Evolutionary conservation across 2,888 invertebrate species (phyloP).

Genomic region (Morinoia aosen): DNA sequence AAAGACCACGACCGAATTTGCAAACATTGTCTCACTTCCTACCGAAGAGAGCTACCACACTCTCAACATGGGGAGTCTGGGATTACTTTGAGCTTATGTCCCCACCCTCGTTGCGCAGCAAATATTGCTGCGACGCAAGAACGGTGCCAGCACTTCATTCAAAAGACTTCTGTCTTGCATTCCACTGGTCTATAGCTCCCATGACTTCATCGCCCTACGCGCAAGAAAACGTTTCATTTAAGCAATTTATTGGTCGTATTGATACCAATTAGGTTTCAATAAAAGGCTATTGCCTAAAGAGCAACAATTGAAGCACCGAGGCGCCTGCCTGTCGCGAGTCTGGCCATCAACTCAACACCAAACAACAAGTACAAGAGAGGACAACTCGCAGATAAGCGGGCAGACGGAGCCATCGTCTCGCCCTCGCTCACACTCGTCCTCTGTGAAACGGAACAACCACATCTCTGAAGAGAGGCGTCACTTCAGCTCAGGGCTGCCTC

Average conservation of each 20-base stretch:
- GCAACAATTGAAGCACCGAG: slow-evolving; percentile 13
- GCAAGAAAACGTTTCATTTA: slow-evolving; percentile 5
- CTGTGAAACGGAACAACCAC: slow-evolving; percentile 8
- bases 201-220: not conserved
- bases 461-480: not conserved
- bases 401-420: slow-evolving; percentile 43
- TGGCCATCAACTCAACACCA: not conserved
- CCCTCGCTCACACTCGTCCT: not conserved
- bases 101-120: not conserved
- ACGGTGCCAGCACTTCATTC: slow-evolving; percentile 41
- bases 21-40: not conserved
- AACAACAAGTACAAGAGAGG: slow-evolving; percentile 26
- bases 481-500: not conserved
- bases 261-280: slow-evolving; percentile 24
- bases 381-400: slow-evolving; percentile 14
- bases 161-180: slow-evolving; percentile 43
- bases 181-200: not conserved
- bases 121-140: slow-evolving; percentile 9
- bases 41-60: slow-evolving; percentile 36
- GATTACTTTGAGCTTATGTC: not conserved
- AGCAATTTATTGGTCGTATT: not conserved
- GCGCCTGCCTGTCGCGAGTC: not conserved
- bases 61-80: not conserved
- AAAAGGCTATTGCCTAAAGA: slow-evolving; percentile 6
- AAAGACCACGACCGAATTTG: not conserved